A percentile compares a stretch with the other conserved stretches of the same genome.
These are phyloP conservation scores for Phallusia fumigata DNA, from an alignment of 23 tunicate genomes.

Conservation along the genomic window DNA sequence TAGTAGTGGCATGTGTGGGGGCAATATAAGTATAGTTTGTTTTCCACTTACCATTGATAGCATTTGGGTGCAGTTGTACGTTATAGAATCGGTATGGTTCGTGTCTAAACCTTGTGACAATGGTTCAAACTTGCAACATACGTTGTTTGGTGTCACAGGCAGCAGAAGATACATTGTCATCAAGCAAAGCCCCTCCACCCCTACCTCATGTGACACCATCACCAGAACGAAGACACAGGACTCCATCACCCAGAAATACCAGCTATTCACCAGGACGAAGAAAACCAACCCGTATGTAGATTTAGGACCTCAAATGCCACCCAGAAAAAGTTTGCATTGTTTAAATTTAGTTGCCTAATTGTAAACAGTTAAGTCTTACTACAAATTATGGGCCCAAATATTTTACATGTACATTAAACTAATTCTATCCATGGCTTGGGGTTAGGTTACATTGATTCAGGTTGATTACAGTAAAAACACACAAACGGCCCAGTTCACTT, in stretches of 20 bases:
- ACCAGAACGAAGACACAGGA: slow-evolving; percentile 24
- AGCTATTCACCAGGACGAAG: slow-evolving; percentile 34
- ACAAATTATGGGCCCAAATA: neutral
- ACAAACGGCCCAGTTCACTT: slow-evolving; percentile 1
- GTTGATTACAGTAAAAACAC: neutral
- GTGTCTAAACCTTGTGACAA: too few species aligned
- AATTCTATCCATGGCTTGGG: neutral
- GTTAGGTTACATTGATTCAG: neutral
- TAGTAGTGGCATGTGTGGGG: too few species aligned
- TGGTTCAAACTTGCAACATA: neutral
- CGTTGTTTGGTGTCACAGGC: slow-evolving; percentile 33
- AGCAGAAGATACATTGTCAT: slow-evolving; percentile 50
- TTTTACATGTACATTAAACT: neutral
- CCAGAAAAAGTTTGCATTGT: neutral
- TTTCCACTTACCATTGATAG: too few species aligned
- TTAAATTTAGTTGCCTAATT: neutral
- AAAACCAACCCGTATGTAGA: slow-evolving; percentile 55
- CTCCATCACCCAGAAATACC: slow-evolving; percentile 17
- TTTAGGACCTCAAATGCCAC: neutral
- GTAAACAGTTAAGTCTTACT: neutral
- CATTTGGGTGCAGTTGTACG: too few species aligned
- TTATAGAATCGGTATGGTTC: too few species aligned
- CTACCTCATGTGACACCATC: slow-evolving; percentile 58
- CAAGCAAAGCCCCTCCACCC: slow-evolving; percentile 66
- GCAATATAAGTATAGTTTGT: too few species aligned